Base-by-base conservation (phyloP, 2,888 invertebrate species). In the Notodromas monacha region DNA sequence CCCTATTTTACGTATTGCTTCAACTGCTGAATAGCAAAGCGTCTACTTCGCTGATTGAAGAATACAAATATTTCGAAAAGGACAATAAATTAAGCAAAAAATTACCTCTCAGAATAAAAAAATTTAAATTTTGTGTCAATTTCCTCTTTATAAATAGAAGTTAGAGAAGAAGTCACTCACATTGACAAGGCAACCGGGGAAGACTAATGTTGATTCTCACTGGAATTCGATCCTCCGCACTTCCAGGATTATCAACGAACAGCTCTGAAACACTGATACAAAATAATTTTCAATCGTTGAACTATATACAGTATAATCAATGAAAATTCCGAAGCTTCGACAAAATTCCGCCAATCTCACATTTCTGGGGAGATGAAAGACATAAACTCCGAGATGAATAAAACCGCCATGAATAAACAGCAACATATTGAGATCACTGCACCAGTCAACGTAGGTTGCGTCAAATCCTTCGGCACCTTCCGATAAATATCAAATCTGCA, bases 401-500 rank as follows among this genome's bases (percentile, higher is more conserved):
- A 45, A 33, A 49, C 46, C 4, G 43, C 28, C 34, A 58, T 57
- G 36, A 56, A 54, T 13, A 49, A 34, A 16, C 51, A 44, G 37
- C 57, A 56, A 37, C 43, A 39, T 11, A 58, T 42, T 6, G 57
- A 58, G 28, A 58, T 55, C 15, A 50, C 39, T 14, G 57, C 57
- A 16, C 58, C 58, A 8, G 56, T 50, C 2, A 51, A 36, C 2
- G 60, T 60, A 1, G 60, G 58, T 40, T 59, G 58, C 0, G 59
- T 59, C 33, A 60, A 44, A 41, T 60, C 60, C 39, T 58, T 57
- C 1, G 57, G 58, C 11, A 59, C 50, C 40, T 60, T 60, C n/a
- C 60, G 49, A 39, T 60, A 60, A 29, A 60, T 52, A 38, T 60
- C 60, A 35, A 60, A 50, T 40, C 58, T 58, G 41, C 12, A 45